Evolutionary conservation across 2,113 vertebrate species (phyloP).

Genomic region (Melanostigma gelatinosum): DNA sequence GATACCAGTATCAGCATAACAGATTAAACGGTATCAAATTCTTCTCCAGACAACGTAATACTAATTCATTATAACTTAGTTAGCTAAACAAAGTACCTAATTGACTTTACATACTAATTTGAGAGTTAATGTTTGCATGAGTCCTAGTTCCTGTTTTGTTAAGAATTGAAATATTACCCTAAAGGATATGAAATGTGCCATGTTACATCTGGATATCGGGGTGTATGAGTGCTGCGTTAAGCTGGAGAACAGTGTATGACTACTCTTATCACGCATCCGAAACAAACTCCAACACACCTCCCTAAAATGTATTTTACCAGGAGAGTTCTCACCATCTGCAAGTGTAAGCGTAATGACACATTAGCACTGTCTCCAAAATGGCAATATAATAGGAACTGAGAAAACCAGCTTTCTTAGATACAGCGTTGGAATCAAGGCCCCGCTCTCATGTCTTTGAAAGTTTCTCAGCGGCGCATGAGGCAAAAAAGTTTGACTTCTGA

Average conservation of each 20-base stretch:
- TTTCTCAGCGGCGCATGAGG: no score
- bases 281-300: background rate
- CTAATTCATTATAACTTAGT: background rate
- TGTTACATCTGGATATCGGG: background rate
- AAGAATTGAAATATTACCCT: background rate
- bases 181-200: background rate
- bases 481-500: no score
- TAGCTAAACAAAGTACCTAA: background rate
- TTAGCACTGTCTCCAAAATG: background rate
- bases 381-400: background rate
- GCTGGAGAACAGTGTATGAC: background rate
- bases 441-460: no score
- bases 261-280: background rate
- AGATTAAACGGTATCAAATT: background rate
- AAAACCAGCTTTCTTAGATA: background rate
- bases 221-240: background rate
- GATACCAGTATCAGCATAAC: background rate
- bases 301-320: background rate
- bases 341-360: background rate
- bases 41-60: background rate
- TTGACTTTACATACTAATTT: background rate
- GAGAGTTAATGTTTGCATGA: background rate
- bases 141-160: background rate
- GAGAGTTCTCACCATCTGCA: slow-evolving; percentile 12
- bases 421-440: no score